Conservation (phyloP, 2,888 invertebrate genomes). For the Tetragnatha montana region DNA sequence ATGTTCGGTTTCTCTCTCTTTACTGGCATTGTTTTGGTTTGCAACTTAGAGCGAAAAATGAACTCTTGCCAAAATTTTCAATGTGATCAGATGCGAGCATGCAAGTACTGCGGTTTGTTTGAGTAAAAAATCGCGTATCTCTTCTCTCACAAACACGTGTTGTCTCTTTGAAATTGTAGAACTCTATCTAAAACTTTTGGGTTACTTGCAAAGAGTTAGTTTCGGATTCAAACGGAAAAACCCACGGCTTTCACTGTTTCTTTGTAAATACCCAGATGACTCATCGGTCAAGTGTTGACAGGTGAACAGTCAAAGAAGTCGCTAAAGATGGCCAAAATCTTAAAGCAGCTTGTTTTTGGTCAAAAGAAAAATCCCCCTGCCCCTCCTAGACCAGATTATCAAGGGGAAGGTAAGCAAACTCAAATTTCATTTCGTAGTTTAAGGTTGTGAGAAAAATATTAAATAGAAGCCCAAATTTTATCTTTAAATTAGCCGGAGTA, state of each 20-base stretch:
- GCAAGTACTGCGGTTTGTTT: slow-evolving; percentile 26
- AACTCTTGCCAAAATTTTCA: slow-evolving; percentile 11
- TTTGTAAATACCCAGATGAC: slow-evolving; percentile 49
- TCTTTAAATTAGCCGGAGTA: too few species aligned
- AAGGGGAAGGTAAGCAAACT: slow-evolving; percentile 52
- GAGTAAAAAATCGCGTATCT: slow-evolving; percentile 34
- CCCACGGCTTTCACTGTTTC: slow-evolving; percentile 9
- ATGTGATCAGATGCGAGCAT: slow-evolving; percentile 39
- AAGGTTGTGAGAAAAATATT: neutral
- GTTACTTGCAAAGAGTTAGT: neutral
- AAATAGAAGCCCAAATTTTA: too few species aligned
- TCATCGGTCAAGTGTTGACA: slow-evolving; percentile 62
- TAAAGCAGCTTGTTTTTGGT: slow-evolving; percentile 65
- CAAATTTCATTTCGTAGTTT: neutral
- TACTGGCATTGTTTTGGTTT: slow-evolving; percentile 37
- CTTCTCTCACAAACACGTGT: slow-evolving; percentile 41
- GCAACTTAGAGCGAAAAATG: slow-evolving; percentile 9
- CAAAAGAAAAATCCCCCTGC: slow-evolving; percentile 69
- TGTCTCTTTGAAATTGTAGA: neutral
- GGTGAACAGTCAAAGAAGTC: slow-evolving; percentile 32
- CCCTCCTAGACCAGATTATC: slow-evolving; percentile 66
- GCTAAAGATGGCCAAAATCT: slow-evolving; percentile 59
- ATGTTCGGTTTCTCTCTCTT: neutral
- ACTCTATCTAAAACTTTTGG: slow-evolving; percentile 6
- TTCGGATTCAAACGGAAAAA: slow-evolving; percentile 3